phyloP scores from a whole-genome alignment of 2,888 invertebrate species.

The Atethmia centrago region DNA sequence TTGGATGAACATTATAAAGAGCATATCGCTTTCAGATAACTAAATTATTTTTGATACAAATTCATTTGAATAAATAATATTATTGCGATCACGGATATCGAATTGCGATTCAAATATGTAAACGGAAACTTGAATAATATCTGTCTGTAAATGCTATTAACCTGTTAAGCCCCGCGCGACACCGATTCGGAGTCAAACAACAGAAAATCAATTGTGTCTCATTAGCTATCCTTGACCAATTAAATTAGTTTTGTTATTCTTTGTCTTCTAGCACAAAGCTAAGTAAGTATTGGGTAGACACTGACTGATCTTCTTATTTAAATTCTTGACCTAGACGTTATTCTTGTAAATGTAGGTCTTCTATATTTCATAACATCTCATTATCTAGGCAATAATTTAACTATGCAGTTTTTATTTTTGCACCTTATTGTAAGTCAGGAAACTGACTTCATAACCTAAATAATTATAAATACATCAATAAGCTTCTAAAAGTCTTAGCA shows the following conservation, averaged over 20 bases:
- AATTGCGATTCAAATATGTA: constrained; percentile 53
- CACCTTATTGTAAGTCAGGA: too few relatives aligned
- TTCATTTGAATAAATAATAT: constrained; percentile 53
- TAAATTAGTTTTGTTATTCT: constrained; percentile 47
- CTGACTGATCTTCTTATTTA: constrained; percentile 1
- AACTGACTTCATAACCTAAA: neutral
- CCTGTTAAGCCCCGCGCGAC: too few relatives aligned
- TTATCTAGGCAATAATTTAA: neutral
- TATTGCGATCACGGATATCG: too few relatives aligned
- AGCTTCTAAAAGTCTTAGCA: neutral
- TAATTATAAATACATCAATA: neutral
- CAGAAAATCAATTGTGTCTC: too few relatives aligned
- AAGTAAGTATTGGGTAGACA: constrained; percentile 9
- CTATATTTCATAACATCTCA: neutral
- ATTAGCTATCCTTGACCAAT: too few relatives aligned
- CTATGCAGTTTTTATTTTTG: neutral
- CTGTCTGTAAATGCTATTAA: constrained; percentile 36
- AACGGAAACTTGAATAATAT: constrained; percentile 49
- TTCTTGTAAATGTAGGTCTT: neutral
- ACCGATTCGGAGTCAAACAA: too few relatives aligned
- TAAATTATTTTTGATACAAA: constrained; percentile 55
- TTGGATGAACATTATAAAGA: constrained; percentile 45
- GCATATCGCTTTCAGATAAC: constrained; percentile 49
- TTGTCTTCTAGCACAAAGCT: constrained; percentile 12
- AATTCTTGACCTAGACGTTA: constrained; percentile 13